phyloP scores from a whole-genome alignment of 1,140 invertebrate genomes.

The Lamellibrachia luymesi region DNA sequence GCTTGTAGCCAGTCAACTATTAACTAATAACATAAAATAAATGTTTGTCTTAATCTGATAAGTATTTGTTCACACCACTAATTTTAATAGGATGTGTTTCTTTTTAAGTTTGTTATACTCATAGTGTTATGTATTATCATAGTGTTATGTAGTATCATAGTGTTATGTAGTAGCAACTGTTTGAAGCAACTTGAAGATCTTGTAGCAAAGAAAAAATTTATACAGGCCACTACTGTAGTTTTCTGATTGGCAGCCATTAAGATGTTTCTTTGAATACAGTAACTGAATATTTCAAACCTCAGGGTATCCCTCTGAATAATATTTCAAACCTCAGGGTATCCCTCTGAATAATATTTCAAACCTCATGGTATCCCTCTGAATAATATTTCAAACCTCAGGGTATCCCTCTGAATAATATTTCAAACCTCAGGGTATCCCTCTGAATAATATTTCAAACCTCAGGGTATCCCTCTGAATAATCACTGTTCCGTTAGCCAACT shows the following conservation, averaged over 20 bases:
- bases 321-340: too few relatives aligned
- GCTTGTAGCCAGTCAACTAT: neutral
- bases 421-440: too few relatives aligned
- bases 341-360: too few relatives aligned
- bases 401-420: too few relatives aligned
- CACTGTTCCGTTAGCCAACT: too few relatives aligned
- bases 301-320: neutral
- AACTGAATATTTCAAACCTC: neutral
- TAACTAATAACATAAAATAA: neutral
- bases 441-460: neutral
- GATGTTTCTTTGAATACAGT: neutral
- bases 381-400: too few relatives aligned
- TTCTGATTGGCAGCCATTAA: neutral
- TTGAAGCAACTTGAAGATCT: too few relatives aligned
- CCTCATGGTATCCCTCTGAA: too few relatives aligned
- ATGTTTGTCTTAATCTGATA: neutral
- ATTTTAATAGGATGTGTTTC: neutral
- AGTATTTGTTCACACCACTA: neutral
- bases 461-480: too few relatives aligned
- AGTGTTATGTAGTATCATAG: neutral
- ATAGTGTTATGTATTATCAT: neutral
- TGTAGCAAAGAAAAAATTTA: neutral
- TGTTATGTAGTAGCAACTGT: neutral
- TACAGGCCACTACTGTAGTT: neutral
- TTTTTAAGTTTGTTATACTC: neutral